phyloP scores from a whole-genome alignment of 2,113 vertebrate genomes.

The Dicentrarchus labrax region DNA sequence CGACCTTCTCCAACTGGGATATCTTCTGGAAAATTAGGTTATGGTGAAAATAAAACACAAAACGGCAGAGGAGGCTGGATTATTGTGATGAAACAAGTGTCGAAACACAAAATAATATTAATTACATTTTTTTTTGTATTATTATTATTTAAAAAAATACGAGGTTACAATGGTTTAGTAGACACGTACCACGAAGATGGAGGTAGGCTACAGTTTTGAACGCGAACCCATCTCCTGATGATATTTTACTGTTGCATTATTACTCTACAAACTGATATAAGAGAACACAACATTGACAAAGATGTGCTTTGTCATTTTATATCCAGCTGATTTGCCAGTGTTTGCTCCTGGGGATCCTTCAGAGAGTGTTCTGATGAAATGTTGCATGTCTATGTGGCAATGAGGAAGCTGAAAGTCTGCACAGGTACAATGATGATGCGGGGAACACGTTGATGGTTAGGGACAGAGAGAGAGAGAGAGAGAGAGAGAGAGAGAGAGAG shows the following conservation, averaged over 20 bases:
- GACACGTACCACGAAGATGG: too few species aligned
- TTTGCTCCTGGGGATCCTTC: background rate
- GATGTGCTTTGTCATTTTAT: constrained; percentile 7
- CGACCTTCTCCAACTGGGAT: background rate
- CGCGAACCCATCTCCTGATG: background rate
- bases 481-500: background rate
- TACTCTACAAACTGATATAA: background rate
- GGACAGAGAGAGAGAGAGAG: background rate
- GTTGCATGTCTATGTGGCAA: constrained; percentile 1
- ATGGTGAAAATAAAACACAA: background rate
- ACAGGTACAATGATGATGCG: constrained; percentile 26
- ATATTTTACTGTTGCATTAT: background rate
- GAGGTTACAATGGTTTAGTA: too few species aligned
- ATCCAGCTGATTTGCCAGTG: background rate
- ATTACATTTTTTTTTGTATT: background rate
- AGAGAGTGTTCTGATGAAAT: constrained; percentile 12
- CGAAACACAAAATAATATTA: background rate
- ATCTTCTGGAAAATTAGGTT: background rate
- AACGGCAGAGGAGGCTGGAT: background rate
- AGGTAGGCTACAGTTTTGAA: background rate
- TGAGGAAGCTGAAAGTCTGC: constrained; percentile 14
- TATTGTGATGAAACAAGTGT: background rate
- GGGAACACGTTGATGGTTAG: constrained; percentile 5
- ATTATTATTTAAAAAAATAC: too few species aligned
- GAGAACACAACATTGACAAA: background rate